Base-by-base conservation (phyloP, 1,140 invertebrate genomes). In the Nephotettix cincticeps region DNA sequence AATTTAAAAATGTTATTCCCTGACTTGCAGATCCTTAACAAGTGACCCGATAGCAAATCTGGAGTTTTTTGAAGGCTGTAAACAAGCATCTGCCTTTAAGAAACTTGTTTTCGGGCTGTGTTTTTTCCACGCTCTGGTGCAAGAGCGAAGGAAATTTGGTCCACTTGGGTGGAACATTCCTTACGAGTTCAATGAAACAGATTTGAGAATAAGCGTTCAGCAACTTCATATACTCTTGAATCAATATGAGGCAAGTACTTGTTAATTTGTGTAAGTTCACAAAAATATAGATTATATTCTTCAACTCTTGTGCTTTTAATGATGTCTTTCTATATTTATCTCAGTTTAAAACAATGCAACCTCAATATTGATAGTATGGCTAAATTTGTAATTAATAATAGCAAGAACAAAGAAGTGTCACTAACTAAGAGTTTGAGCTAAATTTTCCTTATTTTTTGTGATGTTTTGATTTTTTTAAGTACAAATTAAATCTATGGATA, bases 161-260 rank as follows among this genome's bases (percentile, higher is more conserved):
- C 90, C 96, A 0, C 87, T 98, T 43, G 96, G 96, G 0, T 96
- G 96, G 96, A 99, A 98, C 78, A 96, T 93, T 61, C 89, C 91
- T 0, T 99, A 98, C 77, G 95, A 97, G 78, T 99, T 98, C 80
- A 97, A 97, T 78, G 95, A 98, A 79, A 96, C 95, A 0, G 96
- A 98, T 83, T 83, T 98, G 3, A 85, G 91, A 66, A 97, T 98
- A 68, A 90, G 90, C 75, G 89, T 95, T 45, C 87, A 92, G 66
- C 96, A 98, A 79, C 82, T 98, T 1, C 87, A 91, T 72, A 93
- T 95, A 82, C 97, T 96, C 81, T 86, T 96, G 21, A 93, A 97
- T 78, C 90, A 96, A 72, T 93, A 92, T 77, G 85, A 88, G 58
- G 87, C 87, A 73, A 69, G 67, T 54, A n/a, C n/a, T n/a, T n/a